Percentiles rank a stretch among this genome's conserved stretches.
These are phyloP conservation scores for Idaea biselata DNA, from an alignment of 2,888 invertebrate species.

Conservation along the genomic window DNA sequence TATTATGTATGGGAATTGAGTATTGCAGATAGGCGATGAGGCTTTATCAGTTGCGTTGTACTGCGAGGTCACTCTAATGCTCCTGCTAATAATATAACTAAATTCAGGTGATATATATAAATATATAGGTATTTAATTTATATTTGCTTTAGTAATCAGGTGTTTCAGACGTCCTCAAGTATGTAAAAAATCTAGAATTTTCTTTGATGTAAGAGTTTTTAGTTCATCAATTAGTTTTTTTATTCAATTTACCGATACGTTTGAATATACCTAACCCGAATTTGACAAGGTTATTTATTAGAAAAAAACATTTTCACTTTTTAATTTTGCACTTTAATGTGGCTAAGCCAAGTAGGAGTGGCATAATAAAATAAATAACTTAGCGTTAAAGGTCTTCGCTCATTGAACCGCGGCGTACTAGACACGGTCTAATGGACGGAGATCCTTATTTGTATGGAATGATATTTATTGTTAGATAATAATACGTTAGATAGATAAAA, in stretches of 20 bases:
- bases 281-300: not conserved
- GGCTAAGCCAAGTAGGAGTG: slow-evolving; percentile 48
- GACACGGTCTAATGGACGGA: not conserved
- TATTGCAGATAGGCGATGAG: slow-evolving; percentile 28
- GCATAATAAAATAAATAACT: slow-evolving; percentile 37
- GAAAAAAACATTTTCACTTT: slow-evolving; percentile 37
- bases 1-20: slow-evolving; percentile 23
- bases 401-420: not conserved
- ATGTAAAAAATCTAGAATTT: not conserved
- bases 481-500: slow-evolving; percentile 55
- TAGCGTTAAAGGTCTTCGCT: slow-evolving; percentile 44
- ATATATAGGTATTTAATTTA: not conserved
- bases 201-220: not conserved
- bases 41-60: slow-evolving; percentile 15
- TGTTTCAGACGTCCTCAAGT: not conserved
- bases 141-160: not conserved
- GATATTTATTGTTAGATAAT: slow-evolving; percentile 34
- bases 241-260: not conserved
- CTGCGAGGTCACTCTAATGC: slow-evolving; percentile 11
- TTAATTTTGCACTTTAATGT: slow-evolving; percentile 48
- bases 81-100: slow-evolving; percentile 6
- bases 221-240: not conserved
- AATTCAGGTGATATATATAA: not conserved
- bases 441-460: slow-evolving; percentile 37
- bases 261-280: not conserved